A percentile compares a stretch with the other conserved stretches of the same genome.
phyloP scores from a whole-genome alignment of 37 sponge, comb jelly and placozoan genomes.

The Beroe ovata region DNA sequence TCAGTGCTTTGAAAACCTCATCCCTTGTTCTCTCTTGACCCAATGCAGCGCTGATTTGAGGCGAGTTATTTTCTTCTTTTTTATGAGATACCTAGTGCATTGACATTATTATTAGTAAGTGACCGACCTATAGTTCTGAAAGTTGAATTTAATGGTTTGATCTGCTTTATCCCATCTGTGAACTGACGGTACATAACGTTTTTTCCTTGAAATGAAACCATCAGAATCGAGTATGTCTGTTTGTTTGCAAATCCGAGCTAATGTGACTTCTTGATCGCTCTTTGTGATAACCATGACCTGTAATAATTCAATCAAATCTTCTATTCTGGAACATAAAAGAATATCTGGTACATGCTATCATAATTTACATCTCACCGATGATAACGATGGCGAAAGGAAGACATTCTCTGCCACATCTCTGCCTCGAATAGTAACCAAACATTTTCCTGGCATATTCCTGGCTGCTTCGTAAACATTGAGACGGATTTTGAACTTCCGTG shows the following conservation, averaged over 20 bases:
- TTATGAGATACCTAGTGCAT: no score
- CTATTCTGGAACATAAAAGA: no score
- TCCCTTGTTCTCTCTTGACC: slow-evolving; percentile 11
- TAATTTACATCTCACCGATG: neutral
- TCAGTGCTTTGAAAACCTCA: slow-evolving; percentile 3
- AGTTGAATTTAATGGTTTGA: neutral
- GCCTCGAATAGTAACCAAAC: neutral
- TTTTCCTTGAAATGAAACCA: neutral
- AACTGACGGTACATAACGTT: neutral
- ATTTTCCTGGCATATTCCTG: neutral
- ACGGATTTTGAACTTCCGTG: neutral
- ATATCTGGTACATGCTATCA: no score
- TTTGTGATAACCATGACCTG: no score
- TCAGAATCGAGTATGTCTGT: neutral
- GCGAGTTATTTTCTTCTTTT: no score
- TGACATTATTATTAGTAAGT: no score
- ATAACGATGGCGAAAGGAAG: neutral
- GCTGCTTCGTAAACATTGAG: neutral
- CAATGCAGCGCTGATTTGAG: slow-evolving; percentile 9
- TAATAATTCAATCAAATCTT: no score
- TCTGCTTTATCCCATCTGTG: slow-evolving; percentile 27
- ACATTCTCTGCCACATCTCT: slow-evolving; percentile 3
- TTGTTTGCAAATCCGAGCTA: slow-evolving; percentile 1
- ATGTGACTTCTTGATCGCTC: neutral
- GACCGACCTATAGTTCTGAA: slow-evolving; percentile 61